Evolutionary conservation across 2,113 vertebrate species (phyloP).

Genomic region (Bos javanicus): DNA sequence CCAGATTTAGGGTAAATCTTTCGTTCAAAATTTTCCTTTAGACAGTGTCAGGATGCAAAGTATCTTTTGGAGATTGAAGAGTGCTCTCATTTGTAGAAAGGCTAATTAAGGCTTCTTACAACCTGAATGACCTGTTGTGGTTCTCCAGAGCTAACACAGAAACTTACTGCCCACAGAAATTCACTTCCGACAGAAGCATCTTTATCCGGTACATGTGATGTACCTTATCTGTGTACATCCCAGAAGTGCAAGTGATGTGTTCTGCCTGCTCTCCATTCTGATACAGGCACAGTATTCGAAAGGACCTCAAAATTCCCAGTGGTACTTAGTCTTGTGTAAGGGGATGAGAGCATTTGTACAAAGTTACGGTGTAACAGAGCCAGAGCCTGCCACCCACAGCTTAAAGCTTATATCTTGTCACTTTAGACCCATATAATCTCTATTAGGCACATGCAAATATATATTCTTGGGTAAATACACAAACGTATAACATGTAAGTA

Average conservation of each 20-base stretch:
- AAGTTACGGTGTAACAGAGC: not conserved
- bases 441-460: not conserved
- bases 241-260: not conserved
- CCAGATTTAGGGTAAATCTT: constrained; percentile 50
- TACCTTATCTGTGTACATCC: not conserved
- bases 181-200: not conserved
- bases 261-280: not conserved
- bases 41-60: constrained; percentile 37
- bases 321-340: not conserved
- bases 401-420: not conserved
- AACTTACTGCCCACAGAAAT: not conserved
- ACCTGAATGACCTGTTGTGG: constrained; percentile 9
- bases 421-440: not conserved
- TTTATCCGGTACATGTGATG: not conserved
- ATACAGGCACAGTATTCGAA: not conserved
- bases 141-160: constrained; percentile 20
- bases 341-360: not conserved
- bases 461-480: not conserved
- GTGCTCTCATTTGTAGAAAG: constrained; percentile 48
- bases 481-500: not conserved
- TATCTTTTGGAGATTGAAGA: constrained; percentile 43
- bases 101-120: constrained; percentile 43
- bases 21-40: constrained; percentile 49
- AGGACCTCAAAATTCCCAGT: not conserved
- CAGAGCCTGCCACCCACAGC: not conserved